Base-by-base conservation (phyloP, 1,140 invertebrate species). In the Drosophila triauraria region DNA sequence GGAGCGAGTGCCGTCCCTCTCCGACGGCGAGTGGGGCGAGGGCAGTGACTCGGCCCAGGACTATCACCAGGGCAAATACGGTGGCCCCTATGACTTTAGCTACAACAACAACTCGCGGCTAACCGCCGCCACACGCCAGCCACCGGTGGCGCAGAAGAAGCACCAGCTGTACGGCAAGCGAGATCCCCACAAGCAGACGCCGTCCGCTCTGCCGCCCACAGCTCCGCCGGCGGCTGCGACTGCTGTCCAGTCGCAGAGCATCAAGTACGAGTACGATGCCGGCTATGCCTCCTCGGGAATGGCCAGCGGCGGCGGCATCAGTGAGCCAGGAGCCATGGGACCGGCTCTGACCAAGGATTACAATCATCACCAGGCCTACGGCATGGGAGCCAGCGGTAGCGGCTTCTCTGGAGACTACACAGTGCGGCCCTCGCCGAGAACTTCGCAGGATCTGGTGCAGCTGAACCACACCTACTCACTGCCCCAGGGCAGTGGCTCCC, bases 111-210 rank as follows among this genome's bases (percentile, higher is more conserved):
- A 77, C 12, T 81, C 88, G 35, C 79, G 84, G 40, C 59, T 87
- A 13, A 82, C 70, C 23, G 47, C 77, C 25, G 92, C 83, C 61
- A 93, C 91, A 6, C 93, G 93, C 30, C 92, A 95, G 82, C 93
- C 96, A 76, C 94, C 96, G 44, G 95, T 97, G n/a, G 96, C 97
- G 1, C 97, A 98, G 91, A 98, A 98, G 93, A 98, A 98, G 92
- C 97, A 98, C 92, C 97, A 98, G 78, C 96, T 98, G 95, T 98
- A 97, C 91, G 97, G 97, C 13, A 98, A 97, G 88, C 93, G 97
- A 75, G 97, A 96, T 90, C 96, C 97, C 77, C 96, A 97, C 91
- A 96, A 93, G 64, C 91, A 92, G 38, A 72, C 75, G 2, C 82
- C 90, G 9, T 77, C 60, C 35, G 78, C 64, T 32, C 23, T 78